Evolutionary conservation across 2,113 vertebrate species (phyloP), one percentile per base, ranked within the genome.

Genomic region (Sinocyclocheilus grahami): DNA sequence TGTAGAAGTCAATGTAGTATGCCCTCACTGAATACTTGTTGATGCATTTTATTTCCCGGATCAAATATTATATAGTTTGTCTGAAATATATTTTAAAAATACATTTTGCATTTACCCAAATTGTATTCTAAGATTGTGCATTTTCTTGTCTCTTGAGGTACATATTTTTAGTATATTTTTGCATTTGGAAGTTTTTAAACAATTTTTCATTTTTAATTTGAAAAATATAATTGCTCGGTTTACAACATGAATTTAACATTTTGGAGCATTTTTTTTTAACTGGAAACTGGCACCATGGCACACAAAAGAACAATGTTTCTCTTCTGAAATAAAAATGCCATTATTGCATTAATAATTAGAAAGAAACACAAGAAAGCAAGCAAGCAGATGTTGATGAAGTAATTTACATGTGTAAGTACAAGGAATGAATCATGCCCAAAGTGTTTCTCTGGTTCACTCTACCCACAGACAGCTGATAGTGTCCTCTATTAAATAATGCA

Each of bases 401-500:
- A 16, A 58, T 78, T 9, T 55, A 18, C 53, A 55, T 55, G 53
- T 55, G 11, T 58, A 12, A 78, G 51, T 33, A 58, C 76, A 78
- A 55, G 16, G 18, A 55, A 55, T 55, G 3, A 51, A 51, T 46
- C 16, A 27, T 14, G 13, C 16, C 13, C 16, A 55, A 58, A 24
- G 20, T 39, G 30, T 58, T 53, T 55, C 30, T 55, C 51, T 37
- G 30, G 2, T 58, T 51, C 6, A 39, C 18, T 60, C 51, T 33
- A 60, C 77, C 42, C 77, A 60, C 30, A 58, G 27, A 67, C 46
- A 71, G 30, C 62, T 72, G 33, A 55, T 77, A 13, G 22, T 58
- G 5, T 24, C n/a, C 14, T 27, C 14, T 71, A 37, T 51, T 79
- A 86, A 80, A 79, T 72, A 71, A 80, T 24, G 18, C 55, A 46